Base-by-base conservation (phyloP, 2,888 invertebrate genomes). In the Drosophila stalkeri region DNA sequence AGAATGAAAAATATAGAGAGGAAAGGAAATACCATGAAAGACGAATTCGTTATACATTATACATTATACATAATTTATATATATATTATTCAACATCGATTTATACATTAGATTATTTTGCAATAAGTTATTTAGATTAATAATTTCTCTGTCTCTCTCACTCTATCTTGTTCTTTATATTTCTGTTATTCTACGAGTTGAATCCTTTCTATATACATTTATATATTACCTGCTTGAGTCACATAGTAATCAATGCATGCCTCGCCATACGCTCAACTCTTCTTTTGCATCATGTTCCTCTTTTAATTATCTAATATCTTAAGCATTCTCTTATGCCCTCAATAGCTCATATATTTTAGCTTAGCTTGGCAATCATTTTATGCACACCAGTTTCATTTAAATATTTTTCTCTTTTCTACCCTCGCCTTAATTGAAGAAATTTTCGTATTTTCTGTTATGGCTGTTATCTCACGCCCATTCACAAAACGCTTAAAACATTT, bases 381-480 rank as follows among this genome's bases (percentile, higher is more conserved):
- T 16, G n/a, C 27, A 27, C 55, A 27, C 12, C n/a, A 41, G 3
- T 12, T n/a, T n/a, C 27, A 31, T 55, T 27, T 6, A 52, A 11
- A n/a, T n/a, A n/a, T 3, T 27, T 27, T 3, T 39, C 6, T 12
- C 8, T 55, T 18, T 1, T 5, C 39, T 12, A 3, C 33, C 33
- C 18, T 39, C 20, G 20, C 18, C 31, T 37, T 31, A 31, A 20
- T 11, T n/a, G n/a, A 7, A 18, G 41, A 23, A 35, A 71, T 52
- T 64, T 71, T 23, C 64, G 54, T 7, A 52, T 16, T 57, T n/a
- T n/a, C n/a, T n/a, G n/a, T n/a, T 44, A 35, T 12, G 7, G 1
- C 14, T 14, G 14, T 27, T 54, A 23, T 54, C 23, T 16, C 4
- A 8, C 16, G 39, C 37, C 23, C 54, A 33, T 23, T 37, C 46